Base-by-base conservation (phyloP, 2,113 vertebrate species). In the Triplophysa siluroides region DNA sequence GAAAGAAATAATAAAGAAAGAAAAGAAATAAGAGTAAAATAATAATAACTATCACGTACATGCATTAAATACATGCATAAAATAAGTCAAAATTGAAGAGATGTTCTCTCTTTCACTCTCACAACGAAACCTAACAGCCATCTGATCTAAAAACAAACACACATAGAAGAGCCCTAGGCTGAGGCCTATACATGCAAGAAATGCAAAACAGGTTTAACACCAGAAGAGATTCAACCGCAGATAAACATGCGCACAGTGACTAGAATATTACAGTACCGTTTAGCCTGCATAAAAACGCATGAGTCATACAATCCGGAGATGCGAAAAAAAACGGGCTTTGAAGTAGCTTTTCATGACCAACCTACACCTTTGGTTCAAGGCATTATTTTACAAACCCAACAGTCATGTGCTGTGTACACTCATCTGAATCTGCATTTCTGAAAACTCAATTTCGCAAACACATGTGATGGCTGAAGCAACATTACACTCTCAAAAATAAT, bases 271-370 rank as follows among this genome's bases (percentile, higher is more conserved):
- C 52, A 16, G 64, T 70, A 54, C 24, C 33, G 26, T 68, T 66
- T 41, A 75, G 45, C 3, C 8, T 75, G 43, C 61, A 62, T 13
- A 64, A 79, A 76, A 83, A 83, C 70, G 76, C 19, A 74, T 82
- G 76, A 83, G 76, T 83, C 76, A 83, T 69, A 79, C 75, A 79
- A 79, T 18, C 14, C 4, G 16, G 14, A 19, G 64, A 63, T 24
- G 63, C 24, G 24, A 71, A 21, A 83, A n/a, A 41, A 12, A 14
- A 8, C 0, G 54, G 50, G 50, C 69, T 56, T 71, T 26, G 13
- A 71, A 71, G 33, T n/a, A 56, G 26, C 69, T 11, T 11, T 56
- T 38, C 33, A 33, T 23, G 47, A 54, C 16, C 47, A 29, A 7
- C 24, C n/a, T 13, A 13, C 24, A 52, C 14, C 16, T 52, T 14